Evolutionary conservation across 2,797 vertebrate species (phyloP).

Genomic region (Bucorvus abyssinicus): DNA sequence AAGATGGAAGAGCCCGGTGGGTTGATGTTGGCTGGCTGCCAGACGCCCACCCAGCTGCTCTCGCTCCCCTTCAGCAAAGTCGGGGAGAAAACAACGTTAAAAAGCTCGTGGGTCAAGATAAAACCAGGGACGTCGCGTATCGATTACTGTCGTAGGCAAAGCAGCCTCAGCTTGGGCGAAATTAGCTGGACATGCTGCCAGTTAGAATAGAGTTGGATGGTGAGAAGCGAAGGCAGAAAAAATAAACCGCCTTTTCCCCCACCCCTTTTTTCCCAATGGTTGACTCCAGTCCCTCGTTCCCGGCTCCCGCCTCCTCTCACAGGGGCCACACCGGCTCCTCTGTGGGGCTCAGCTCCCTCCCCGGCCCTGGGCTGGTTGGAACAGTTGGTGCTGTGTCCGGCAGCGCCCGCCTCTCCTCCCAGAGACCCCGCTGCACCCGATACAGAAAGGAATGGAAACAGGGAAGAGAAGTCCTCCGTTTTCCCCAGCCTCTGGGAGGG

Average conservation of each 20-base stretch:
- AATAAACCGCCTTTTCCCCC: not conserved
- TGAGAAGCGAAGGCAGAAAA: not conserved
- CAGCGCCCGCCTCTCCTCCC: no score
- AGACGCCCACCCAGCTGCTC: fast-evolving
- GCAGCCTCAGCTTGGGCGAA: not conserved
- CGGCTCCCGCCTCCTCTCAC: not conserved
- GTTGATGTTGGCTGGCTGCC: not conserved
- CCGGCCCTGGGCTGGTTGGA: not conserved
- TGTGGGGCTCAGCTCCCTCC: not conserved
- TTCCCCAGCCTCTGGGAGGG: not conserved
- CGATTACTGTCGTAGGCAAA: not conserved
- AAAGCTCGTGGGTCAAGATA: not conserved
- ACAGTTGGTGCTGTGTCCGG: fast-evolving
- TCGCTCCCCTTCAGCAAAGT: not conserved
- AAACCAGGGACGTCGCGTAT: fast-evolving
- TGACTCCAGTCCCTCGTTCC: not conserved
- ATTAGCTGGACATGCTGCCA: not conserved
- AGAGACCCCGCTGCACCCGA: fast-evolving
- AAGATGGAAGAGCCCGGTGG: not conserved
- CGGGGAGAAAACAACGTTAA: not conserved
- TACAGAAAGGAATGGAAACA: not conserved
- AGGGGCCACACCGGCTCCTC: not conserved
- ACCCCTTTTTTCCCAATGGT: not conserved
- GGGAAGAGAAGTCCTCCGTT: not conserved
- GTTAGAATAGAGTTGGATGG: not conserved